Evolutionary conservation across 92 coral and sea anemone genomes (phyloP).

Genomic region (Porites cylindrica): DNA sequence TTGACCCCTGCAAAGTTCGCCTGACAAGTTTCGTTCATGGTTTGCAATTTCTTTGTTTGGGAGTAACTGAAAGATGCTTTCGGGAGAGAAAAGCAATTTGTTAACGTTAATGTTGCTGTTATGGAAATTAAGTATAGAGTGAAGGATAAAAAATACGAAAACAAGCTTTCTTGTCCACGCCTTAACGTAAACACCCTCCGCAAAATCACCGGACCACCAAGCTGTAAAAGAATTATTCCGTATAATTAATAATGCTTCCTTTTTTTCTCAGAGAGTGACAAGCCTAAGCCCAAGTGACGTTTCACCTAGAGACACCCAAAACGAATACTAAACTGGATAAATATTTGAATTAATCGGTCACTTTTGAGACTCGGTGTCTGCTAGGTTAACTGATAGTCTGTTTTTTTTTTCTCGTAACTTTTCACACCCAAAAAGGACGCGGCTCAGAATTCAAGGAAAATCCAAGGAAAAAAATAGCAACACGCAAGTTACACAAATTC

Average conservation of each 20-base stretch:
- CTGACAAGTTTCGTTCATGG: neutral
- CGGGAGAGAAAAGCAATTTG: conserved; percentile 15
- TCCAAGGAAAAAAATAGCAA: no score
- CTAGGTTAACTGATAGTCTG: no score
- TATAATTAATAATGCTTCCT: neutral
- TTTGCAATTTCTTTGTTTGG: conserved; percentile 15
- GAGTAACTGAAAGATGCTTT: conserved; percentile 7
- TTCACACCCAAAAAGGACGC: no score
- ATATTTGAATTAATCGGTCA: neutral
- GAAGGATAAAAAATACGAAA: neutral
- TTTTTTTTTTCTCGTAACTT: no score
- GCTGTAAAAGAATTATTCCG: neutral
- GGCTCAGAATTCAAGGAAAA: no score
- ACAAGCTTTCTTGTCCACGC: conserved; percentile 6
- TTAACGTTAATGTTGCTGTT: conserved; percentile 14
- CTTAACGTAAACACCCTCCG: conserved; percentile 1
- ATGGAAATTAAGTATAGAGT: neutral
- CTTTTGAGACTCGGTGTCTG: no score
- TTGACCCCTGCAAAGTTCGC: conserved; percentile 42
- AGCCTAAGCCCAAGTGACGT: neutral
- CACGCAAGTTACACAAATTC: no score
- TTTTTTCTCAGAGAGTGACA: neutral
- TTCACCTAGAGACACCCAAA: neutral
- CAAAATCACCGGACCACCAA: conserved; percentile 1
- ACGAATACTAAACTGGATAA: neutral